These are phyloP conservation scores for Steromphala cineraria DNA, from an alignment of 2,888 invertebrate species.

Conservation along the genomic window DNA sequence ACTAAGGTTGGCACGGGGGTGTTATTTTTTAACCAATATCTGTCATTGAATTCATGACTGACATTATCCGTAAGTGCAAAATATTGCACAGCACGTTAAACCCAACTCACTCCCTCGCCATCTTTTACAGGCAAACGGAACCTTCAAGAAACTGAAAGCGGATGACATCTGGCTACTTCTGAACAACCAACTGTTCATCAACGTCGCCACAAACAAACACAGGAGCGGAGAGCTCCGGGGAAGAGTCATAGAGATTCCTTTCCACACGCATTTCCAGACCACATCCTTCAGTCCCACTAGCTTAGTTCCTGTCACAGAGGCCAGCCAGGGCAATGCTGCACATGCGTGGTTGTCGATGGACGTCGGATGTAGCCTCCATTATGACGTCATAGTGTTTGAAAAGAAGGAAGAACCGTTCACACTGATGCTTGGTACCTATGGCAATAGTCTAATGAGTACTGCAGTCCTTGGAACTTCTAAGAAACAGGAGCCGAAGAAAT, in stretches of 20 bases:
- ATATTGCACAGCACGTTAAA: too few species aligned
- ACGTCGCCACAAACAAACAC: slow-evolving; percentile 81
- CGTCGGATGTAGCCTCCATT: slow-evolving; percentile 38
- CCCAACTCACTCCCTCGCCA: too few species aligned
- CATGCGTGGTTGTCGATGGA: slow-evolving; percentile 41
- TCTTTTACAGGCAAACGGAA: slow-evolving; percentile 80
- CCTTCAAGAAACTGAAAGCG: slow-evolving; percentile 85
- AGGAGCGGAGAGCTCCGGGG: slow-evolving; percentile 81
- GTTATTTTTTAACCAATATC: too few species aligned
- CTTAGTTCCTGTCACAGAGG: slow-evolving; percentile 20
- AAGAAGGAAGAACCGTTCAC: slow-evolving; percentile 32
- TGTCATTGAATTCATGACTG: too few species aligned
- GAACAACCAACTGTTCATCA: slow-evolving; percentile 86
- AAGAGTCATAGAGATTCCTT: slow-evolving; percentile 84
- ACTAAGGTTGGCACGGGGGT: too few species aligned
- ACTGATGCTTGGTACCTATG: slow-evolving; percentile 32
- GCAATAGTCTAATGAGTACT: slow-evolving; percentile 29
- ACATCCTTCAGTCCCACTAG: slow-evolving; percentile 1
- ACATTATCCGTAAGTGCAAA: too few species aligned
- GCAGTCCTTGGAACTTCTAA: slow-evolving; percentile 23
- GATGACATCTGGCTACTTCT: slow-evolving; percentile 89
- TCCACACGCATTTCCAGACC: slow-evolving; percentile 79
- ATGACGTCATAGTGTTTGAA: slow-evolving; percentile 39
- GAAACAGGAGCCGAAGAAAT: slow-evolving; percentile 4
- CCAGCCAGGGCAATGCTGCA: slow-evolving; percentile 36